These are phyloP conservation scores for Eustalomyia histrio DNA, from an alignment of 2,888 invertebrate species.

Conservation along the genomic window DNA sequence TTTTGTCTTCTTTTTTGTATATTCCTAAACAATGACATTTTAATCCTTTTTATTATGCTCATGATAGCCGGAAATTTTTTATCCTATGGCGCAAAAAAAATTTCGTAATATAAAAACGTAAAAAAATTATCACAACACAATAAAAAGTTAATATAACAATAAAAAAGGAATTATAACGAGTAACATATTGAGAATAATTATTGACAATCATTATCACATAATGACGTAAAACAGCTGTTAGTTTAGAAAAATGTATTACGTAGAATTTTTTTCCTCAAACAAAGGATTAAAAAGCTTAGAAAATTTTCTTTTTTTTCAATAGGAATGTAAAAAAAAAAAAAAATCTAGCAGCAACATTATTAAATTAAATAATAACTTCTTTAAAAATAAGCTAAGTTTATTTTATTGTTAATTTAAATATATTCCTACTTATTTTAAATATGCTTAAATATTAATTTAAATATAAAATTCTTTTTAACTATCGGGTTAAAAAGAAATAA, in stretches of 20 bases:
- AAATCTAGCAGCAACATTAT: no score
- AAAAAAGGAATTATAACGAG: background rate
- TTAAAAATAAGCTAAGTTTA: no score
- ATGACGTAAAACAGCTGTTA: slow-evolving; percentile 30
- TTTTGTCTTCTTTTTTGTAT: slow-evolving; percentile 5
- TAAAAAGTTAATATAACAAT: background rate
- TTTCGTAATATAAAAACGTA: background rate
- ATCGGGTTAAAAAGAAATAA: no score
- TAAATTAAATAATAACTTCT: no score
- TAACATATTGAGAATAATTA: no score
- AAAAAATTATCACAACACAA: background rate
- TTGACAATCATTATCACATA: background rate
- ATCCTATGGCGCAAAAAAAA: slow-evolving; percentile 8
- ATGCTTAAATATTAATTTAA: no score
- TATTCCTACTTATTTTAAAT: no score
- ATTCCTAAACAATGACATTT: slow-evolving; percentile 22
- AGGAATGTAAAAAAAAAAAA: no score
- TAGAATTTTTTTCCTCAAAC: background rate
- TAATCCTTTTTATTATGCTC: slow-evolving; percentile 48
- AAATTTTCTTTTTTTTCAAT: no score
- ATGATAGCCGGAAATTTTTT: slow-evolving; percentile 5
- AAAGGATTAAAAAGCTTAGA: background rate
- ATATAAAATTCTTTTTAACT: no score
- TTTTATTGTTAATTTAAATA: no score
- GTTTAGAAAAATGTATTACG: background rate